phyloP scores from a whole-genome alignment of 2,113 vertebrate genomes.

The Leptobrachium ailaonicum region DNA sequence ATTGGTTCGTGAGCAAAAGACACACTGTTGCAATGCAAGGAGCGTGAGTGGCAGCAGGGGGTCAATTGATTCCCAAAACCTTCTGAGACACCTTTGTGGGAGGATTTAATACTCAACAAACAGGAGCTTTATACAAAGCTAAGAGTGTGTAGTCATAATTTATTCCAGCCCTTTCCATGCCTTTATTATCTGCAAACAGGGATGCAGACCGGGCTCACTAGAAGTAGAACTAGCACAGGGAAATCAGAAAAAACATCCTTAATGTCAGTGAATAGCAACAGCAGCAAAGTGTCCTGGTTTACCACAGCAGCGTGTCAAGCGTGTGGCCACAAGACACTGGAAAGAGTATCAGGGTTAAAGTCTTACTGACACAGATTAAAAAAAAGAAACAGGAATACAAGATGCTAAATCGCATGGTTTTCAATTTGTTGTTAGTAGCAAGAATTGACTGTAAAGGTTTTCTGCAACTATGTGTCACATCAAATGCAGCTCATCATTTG shows the following conservation, averaged over 20 bases:
- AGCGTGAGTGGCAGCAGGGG: conserved; percentile 46
- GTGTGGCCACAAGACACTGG: background rate
- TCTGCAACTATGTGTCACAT: too few relatives aligned
- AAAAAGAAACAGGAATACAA: background rate
- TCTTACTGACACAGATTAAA: background rate
- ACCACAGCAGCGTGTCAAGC: background rate
- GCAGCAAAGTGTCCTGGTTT: background rate
- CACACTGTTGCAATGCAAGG: conserved; percentile 45
- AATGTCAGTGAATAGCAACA: background rate
- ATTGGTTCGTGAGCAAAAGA: conserved; percentile 40
- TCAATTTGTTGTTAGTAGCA: background rate
- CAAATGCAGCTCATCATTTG: too few relatives aligned
- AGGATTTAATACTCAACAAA: conserved; percentile 39
- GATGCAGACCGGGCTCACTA: background rate
- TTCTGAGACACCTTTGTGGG: conserved; percentile 46
- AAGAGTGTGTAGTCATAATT: background rate
- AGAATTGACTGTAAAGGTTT: too few relatives aligned
- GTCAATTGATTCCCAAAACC: conserved; percentile 48
- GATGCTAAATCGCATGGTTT: background rate
- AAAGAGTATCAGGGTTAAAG: background rate
- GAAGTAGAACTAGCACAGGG: background rate
- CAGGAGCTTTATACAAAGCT: conserved; percentile 24
- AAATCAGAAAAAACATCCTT: background rate
- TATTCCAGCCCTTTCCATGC: background rate
- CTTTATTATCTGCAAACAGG: background rate